Conservation (phyloP, 2,113 vertebrate species). For the Engraulis encrasicolus region DNA sequence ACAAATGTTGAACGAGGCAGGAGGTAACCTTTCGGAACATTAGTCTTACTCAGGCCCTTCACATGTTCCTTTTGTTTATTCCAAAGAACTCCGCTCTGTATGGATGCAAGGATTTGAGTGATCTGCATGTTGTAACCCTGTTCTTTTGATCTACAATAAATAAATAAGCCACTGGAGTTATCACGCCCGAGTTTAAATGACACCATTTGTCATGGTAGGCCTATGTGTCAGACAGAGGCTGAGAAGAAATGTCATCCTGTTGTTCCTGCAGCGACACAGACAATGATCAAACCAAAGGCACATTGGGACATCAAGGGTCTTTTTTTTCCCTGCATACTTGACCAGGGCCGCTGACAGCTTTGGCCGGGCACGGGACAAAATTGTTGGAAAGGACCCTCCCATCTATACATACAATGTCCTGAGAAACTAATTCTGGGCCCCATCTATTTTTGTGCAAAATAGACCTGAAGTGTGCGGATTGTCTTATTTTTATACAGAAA, state of each 20-base stretch:
- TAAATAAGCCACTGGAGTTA: slow-evolving; percentile 1
- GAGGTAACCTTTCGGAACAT: slow-evolving; percentile 80
- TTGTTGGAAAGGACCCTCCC: too few relatives aligned
- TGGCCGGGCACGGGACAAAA: too few relatives aligned
- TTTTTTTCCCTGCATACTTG: too few relatives aligned
- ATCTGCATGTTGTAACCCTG: background rate
- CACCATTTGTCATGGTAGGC: background rate
- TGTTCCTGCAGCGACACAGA: background rate
- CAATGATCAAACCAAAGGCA: background rate
- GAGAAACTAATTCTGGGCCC: too few relatives aligned
- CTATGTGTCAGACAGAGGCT: background rate
- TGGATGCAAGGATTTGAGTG: background rate
- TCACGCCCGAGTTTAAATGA: background rate
- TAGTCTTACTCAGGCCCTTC: slow-evolving; percentile 44
- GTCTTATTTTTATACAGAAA: too few relatives aligned
- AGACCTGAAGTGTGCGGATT: too few relatives aligned
- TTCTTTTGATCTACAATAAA: background rate
- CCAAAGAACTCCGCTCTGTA: background rate
- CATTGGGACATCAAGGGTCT: background rate
- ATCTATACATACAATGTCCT: too few relatives aligned
- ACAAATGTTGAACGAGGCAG: slow-evolving; percentile 71
- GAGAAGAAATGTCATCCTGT: background rate
- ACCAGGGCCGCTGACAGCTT: too few relatives aligned
- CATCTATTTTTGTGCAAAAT: too few relatives aligned
- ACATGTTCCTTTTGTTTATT: background rate